A percentile compares a stretch with the other conserved stretches of the same genome.
These are phyloP conservation scores for Ictalurus punctatus DNA, from an alignment of 2,113 vertebrate species.

Conservation along the genomic window DNA sequence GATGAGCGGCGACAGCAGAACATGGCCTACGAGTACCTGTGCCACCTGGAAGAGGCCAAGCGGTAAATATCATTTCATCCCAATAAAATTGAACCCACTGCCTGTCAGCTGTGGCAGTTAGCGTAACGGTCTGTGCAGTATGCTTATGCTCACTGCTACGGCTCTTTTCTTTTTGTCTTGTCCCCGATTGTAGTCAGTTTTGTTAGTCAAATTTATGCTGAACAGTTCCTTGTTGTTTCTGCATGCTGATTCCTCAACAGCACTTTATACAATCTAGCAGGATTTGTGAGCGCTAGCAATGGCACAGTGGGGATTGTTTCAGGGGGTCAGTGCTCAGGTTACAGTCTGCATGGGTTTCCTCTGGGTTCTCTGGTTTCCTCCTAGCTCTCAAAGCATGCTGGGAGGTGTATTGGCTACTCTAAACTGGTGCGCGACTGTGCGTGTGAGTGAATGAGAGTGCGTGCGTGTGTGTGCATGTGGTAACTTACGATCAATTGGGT, in stretches of 20 bases:
- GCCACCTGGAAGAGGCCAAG: conserved; percentile 97
- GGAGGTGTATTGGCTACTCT: background rate
- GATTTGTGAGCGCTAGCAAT: background rate
- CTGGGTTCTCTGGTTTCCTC: background rate
- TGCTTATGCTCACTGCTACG: background rate
- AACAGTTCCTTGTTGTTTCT: background rate
- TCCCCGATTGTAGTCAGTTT: background rate
- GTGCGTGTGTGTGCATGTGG: background rate
- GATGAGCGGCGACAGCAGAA: conserved; percentile 93
- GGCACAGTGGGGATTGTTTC: background rate
- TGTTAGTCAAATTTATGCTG: background rate
- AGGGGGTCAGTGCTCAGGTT: background rate
- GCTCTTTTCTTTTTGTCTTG: background rate
- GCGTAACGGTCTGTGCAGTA: background rate
- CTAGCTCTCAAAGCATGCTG: background rate
- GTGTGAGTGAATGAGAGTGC: background rate
- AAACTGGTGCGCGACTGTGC: background rate
- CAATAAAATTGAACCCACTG: background rate
- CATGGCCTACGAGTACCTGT: conserved; percentile 97
- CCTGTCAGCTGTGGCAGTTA: background rate
- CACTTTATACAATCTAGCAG: background rate
- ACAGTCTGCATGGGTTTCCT: background rate
- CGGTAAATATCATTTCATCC: conserved; percentile 72
- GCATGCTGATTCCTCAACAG: background rate
- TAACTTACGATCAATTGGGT: background rate